phyloP scores from a whole-genome alignment of 1,140 invertebrate species.

The Nebria ingens region DNA sequence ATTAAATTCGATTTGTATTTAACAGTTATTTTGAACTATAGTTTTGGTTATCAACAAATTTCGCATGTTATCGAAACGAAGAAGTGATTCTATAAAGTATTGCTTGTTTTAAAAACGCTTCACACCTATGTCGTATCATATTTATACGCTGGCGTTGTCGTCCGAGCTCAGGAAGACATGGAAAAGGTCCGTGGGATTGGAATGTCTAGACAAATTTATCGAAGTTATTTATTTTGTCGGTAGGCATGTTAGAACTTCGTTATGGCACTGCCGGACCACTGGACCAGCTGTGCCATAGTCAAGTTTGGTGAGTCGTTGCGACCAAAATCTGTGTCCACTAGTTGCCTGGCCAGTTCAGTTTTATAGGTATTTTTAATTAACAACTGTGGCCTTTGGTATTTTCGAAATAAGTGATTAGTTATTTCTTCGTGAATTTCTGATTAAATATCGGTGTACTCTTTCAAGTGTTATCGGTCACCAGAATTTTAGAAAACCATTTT shows the following conservation, averaged over 20 bases:
- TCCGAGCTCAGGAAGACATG: no score
- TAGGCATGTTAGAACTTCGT: constrained; percentile 18
- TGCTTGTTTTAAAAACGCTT: no score
- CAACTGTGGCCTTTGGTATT: constrained; percentile 13
- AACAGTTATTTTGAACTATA: no score
- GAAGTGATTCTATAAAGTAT: no score
- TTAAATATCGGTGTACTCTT: no score
- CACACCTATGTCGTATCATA: no score
- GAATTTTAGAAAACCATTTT: no score
- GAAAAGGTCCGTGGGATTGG: constrained; percentile 16
- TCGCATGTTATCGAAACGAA: no score
- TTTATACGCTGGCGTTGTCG: no score
- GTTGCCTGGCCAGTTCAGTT: not conserved
- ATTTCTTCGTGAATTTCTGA: constrained; percentile 6
- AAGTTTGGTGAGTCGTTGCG: not conserved
- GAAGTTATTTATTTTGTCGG: constrained; percentile 15
- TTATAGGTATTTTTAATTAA: constrained; percentile 16
- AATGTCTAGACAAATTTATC: constrained; percentile 17
- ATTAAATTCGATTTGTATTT: no score
- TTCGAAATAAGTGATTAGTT: constrained; percentile 14
- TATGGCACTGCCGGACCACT: constrained; percentile 14
- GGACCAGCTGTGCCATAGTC: constrained; percentile 3
- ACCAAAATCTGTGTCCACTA: not conserved
- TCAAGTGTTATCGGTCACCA: not conserved
- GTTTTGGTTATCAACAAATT: no score